Base-by-base conservation (phyloP, 2,888 invertebrate genomes). In the Choristoneura rosaceana region DNA sequence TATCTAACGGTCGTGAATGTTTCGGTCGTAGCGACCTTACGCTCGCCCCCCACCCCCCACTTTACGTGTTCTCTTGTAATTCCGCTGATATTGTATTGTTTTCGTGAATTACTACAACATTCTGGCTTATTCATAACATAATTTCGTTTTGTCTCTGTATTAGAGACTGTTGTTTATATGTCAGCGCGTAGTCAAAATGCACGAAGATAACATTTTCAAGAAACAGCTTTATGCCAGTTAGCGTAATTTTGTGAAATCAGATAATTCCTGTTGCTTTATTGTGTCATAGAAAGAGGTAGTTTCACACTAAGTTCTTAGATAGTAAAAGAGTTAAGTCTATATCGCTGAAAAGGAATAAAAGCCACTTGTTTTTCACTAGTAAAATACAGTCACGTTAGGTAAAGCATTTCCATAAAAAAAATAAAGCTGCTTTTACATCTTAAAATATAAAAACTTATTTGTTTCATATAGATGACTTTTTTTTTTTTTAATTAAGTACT, bases 11-110 rank as follows among this genome's bases (percentile, higher is more conserved):
- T 73, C 52, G 58, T 63, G 68, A 73, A 73, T 64, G 73, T 73
- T 73, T 73, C 63, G 68, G 64, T 67, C 66, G 67, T 58, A n/a
- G 60, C 43, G 61, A 55, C 61, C 70, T 62, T 33, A 68, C 69
- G 63, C 66, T 60, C 71, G 63, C 62, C 63, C 62, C 63, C 7
- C 43, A 9, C 14, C 34, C 63, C 34, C 68, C 61, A 59, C 68
- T 73, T 74, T 67, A 74, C 69, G 69, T 74, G 74, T 71, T 69
- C 34, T 55, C 67, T 45, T 66, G 67, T 67, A 71, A 64, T 64
- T 65, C 50, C 62, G 68, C 70, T 60, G 70, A 69, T 73, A 75
- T 75, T 70, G 75, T 75, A 74, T 76, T 76, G 76, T 74, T 66
- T 74, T 66, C 34, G 64, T 68, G 69, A 69, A 74, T 69, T 73